A percentile compares a stretch with the other conserved stretches of the same genome.
These are phyloP conservation scores for Caenorhabditis japonica DNA, from an alignment of 2,888 invertebrate species.

Conservation along the genomic window DNA sequence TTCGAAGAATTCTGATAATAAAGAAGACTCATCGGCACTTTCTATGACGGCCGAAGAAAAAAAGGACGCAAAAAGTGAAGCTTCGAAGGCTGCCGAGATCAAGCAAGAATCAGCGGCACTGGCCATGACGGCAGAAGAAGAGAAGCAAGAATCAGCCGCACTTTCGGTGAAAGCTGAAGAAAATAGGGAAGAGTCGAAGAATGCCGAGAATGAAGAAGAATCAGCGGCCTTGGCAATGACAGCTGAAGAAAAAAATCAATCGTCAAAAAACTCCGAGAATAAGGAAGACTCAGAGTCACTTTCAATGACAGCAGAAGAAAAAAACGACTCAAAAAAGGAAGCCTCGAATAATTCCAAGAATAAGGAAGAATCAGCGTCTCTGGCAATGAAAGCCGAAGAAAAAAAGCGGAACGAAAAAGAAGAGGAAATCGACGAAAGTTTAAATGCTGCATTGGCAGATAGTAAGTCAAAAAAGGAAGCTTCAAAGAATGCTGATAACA, in stretches of 20 bases:
- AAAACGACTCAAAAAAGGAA: conserved; percentile 7
- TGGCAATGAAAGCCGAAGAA: conserved; percentile 1
- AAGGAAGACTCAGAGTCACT: conserved; percentile 20
- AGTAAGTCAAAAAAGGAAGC: too few species aligned
- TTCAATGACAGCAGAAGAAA: conserved; percentile 20
- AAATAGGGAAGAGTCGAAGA: background rate
- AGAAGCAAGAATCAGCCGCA: conserved; percentile 10
- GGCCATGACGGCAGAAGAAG: background rate
- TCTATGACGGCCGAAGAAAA: conserved; percentile 14
- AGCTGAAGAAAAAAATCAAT: conserved; percentile 13
- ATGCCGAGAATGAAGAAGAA: too few species aligned
- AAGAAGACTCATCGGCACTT: too few species aligned
- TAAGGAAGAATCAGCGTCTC: too few species aligned
- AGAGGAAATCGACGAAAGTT: too few species aligned
- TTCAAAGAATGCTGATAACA: too few species aligned
- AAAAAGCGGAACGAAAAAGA: too few species aligned
- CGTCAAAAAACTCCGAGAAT: too few species aligned
- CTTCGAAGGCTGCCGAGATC: conserved; percentile 19
- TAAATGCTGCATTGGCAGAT: too few species aligned
- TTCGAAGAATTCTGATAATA: background rate
- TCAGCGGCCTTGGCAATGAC: too few species aligned
- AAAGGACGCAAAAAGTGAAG: conserved; percentile 16
- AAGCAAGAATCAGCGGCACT: background rate
- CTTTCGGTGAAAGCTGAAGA: conserved; percentile 17
- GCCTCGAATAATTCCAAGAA: background rate